Evolutionary conservation across 2,113 vertebrate genomes (phyloP).

Genomic region (Tympanuchus pallidicinctus): DNA sequence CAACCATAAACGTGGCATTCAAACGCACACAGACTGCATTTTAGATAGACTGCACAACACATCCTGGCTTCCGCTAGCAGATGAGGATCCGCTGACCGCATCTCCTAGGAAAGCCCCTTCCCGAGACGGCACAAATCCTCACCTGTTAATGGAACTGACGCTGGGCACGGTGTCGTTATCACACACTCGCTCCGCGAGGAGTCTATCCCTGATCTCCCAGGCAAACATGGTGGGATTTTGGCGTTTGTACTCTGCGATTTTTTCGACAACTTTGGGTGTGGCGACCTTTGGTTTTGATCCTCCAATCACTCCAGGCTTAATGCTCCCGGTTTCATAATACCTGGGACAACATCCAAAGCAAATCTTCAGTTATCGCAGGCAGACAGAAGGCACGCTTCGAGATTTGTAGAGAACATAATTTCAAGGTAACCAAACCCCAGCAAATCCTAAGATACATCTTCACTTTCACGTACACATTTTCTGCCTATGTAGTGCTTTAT

Average conservation of each 20-base stretch:
- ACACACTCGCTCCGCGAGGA: slow-evolving; percentile 95
- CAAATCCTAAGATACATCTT: slow-evolving; percentile 53
- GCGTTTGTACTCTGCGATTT: slow-evolving; percentile 99
- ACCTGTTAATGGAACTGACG: slow-evolving; percentile 99
- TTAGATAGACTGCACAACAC: neutral
- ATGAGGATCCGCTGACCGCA: fast-evolving
- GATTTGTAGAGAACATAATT: slow-evolving; percentile 20
- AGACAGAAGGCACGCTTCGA: neutral
- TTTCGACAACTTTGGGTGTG: slow-evolving; percentile 99
- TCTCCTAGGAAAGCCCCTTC: fast-evolving
- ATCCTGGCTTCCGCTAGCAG: neutral
- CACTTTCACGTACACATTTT: slow-evolving; percentile 52
- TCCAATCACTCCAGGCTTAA: slow-evolving; percentile 98
- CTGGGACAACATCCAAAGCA: slow-evolving; percentile 78
- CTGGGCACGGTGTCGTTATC: slow-evolving; percentile 99
- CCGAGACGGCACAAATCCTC: neutral
- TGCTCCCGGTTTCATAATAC: slow-evolving; percentile 99
- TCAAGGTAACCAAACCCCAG: slow-evolving; percentile 25
- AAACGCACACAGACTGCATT: fast-evolving
- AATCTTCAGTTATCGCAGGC: neutral
- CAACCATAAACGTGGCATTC: fast-evolving
- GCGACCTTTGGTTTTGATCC: slow-evolving; percentile 99
- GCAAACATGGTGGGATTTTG: slow-evolving; percentile 99
- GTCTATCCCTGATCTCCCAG: slow-evolving; percentile 98
- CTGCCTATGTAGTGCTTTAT: neutral